A percentile compares a stretch with the other conserved stretches of the same genome.
Evolutionary conservation across 2,113 vertebrate genomes (phyloP).

Genomic region (Chloropsis hardwickii): DNA sequence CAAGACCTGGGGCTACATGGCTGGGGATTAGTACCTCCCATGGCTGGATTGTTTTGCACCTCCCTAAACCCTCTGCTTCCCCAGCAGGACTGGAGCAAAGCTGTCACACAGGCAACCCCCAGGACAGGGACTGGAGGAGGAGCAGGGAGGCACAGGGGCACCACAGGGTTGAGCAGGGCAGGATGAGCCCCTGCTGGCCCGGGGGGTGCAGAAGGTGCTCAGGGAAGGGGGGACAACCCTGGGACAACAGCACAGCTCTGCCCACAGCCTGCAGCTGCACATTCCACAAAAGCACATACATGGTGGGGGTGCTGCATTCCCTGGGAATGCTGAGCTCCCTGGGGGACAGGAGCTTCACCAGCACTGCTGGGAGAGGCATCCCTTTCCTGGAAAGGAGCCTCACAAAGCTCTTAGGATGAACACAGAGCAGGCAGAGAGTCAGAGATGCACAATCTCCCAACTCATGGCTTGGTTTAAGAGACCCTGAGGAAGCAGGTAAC

Average conservation of each 20-base stretch:
- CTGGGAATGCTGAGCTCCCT: neutral
- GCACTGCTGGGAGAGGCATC: neutral
- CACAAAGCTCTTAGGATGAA: neutral
- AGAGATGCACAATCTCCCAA: neutral
- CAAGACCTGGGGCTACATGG: neutral
- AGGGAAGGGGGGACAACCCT: neutral
- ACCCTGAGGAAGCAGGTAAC: neutral
- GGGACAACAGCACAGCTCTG: too few species aligned
- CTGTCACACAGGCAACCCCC: neutral
- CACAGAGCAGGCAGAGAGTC: neutral
- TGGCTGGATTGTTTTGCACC: neutral
- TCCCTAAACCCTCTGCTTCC: neutral
- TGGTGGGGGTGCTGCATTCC: rapidly evolving
- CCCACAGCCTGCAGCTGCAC: neutral
- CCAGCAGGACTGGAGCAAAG: neutral
- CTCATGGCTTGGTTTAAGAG: neutral
- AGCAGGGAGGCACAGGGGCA: neutral
- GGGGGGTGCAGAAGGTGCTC: neutral
- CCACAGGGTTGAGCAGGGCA: neutral
- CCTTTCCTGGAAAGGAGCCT: neutral
- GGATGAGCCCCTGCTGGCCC: neutral
- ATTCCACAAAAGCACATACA: neutral
- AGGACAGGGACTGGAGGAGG: neutral
- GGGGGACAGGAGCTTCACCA: neutral
- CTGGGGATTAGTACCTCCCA: neutral